phyloP scores from a whole-genome alignment of 2,888 invertebrate genomes.

The Cepaea hortensis region DNA sequence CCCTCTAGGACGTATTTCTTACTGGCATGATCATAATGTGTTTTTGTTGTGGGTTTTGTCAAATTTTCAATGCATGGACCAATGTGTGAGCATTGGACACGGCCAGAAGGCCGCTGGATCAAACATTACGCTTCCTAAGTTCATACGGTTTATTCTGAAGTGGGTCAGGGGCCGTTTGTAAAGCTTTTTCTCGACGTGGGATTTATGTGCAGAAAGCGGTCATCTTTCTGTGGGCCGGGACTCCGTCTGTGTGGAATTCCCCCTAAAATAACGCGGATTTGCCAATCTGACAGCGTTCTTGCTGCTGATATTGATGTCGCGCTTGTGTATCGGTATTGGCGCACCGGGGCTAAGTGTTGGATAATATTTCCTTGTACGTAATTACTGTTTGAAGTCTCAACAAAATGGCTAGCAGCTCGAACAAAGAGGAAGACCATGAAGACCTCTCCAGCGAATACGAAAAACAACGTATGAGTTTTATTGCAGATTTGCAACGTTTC shows the following conservation, averaged over 20 bases:
- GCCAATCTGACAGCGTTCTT: slow-evolving; percentile 48
- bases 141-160: slow-evolving; percentile 11
- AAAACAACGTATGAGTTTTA: slow-evolving; percentile 49
- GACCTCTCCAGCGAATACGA: slow-evolving; percentile 46
- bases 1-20: slow-evolving; percentile 71
- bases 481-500: slow-evolving; percentile 45
- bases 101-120: slow-evolving; percentile 48
- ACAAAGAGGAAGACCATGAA: slow-evolving; percentile 46
- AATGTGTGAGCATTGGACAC: slow-evolving; percentile 48
- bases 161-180: slow-evolving; percentile 12
- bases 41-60: slow-evolving; percentile 71
- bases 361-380: slow-evolving; percentile 17
- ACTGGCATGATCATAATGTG: slow-evolving; percentile 75
- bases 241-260: slow-evolving; percentile 46
- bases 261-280: slow-evolving; percentile 48
- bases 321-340: slow-evolving; percentile 28
- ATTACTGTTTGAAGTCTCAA: background rate
- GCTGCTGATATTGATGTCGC: slow-evolving; percentile 48
- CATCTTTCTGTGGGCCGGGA: slow-evolving; percentile 38
- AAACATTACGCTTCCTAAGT: slow-evolving; percentile 26
- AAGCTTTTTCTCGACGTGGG: slow-evolving; percentile 21
- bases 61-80: slow-evolving; percentile 49
- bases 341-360: slow-evolving; percentile 33
- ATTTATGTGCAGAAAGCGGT: slow-evolving; percentile 40
- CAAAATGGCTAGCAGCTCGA: slow-evolving; percentile 46